Base-by-base conservation (phyloP, 1,140 invertebrate species). In the Pissodes strobi region DNA sequence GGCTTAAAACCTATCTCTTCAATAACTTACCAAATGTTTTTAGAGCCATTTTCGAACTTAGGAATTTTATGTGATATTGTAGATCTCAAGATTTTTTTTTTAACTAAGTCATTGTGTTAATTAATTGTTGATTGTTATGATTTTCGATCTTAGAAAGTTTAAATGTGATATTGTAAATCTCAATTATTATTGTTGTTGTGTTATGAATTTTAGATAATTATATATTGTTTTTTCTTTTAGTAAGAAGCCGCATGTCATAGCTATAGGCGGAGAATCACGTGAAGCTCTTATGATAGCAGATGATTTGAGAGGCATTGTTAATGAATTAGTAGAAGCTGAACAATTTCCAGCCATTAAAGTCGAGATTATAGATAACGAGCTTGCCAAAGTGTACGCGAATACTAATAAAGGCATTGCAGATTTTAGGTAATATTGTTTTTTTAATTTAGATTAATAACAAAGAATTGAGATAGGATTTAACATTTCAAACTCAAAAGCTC, bases 201-300 rank as follows among this genome's bases (percentile, higher is more conserved):
- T n/a, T n/a, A n/a, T n/a, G n/a, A n/a, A 23, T 48, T 48, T 48
- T 19, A 21, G 1, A 21, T 21, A 12, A 39, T 61, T 46, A 37
- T 34, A 21, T 48, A 2, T 48, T 51, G 18, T 9, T 34, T 30
- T 27, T 34, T 27, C 17, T n/a, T 53, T 9, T 23, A 58, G 38
- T 1, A 97, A 96, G 75, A 95, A 95, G 72, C 97, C 98, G 0
- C 97, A 99, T 78, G 89, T 96, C 3, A 88, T 99, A 46, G 90
- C 88, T 0, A 87, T 99, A 23, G 90, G 93, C 2, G 94, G 92
- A 0, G 95, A 98, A 78, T 94, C 94, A 0, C 84, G 94, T 17
- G 91, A 94, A 70, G 94, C 94, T 0, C 70, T 91, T 9, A 91
- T 89, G 85, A 85, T 99, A 1, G 86, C 88, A n/a, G 86, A 89